Percentiles rank a stretch among this genome's conserved stretches.
These are phyloP conservation scores for Lichenostomus cassidix DNA, from an alignment of 2,113 vertebrate genomes.

Conservation along the genomic window DNA sequence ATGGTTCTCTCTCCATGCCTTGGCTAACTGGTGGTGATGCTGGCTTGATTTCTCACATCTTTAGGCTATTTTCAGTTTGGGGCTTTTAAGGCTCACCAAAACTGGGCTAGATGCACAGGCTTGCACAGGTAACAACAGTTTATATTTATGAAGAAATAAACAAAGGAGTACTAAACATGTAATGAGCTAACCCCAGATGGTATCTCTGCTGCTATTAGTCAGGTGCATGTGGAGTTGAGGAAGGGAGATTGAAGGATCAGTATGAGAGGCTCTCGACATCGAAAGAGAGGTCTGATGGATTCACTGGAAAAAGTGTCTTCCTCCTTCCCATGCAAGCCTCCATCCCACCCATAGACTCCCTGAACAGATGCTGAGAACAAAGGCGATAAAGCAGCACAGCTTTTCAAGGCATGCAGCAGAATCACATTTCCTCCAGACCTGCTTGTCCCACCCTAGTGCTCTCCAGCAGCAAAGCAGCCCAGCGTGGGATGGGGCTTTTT, in stretches of 20 bases:
- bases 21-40: not conserved
- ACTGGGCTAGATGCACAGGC: not conserved
- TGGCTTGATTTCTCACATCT: not conserved
- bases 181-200: slow-evolving; percentile 55
- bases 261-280: not conserved
- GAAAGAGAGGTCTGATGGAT: not conserved
- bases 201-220: slow-evolving; percentile 47
- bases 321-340: not conserved
- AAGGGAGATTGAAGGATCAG: not conserved
- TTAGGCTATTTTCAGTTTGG: slow-evolving; percentile 51
- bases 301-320: not conserved
- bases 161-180: slow-evolving; percentile 50
- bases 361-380: not conserved
- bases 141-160: slow-evolving; percentile 56
- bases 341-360: not conserved
- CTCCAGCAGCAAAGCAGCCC: not conserved
- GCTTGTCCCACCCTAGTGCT: not conserved
- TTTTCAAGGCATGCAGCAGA: not conserved
- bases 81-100: slow-evolving; percentile 30
- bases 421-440: not conserved
- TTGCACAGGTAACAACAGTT: slow-evolving; percentile 36
- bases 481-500: not conserved
- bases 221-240: not conserved
- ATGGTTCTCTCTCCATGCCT: not conserved
- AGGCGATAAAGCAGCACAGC: not conserved